phyloP scores from a whole-genome alignment of 2,113 vertebrate genomes.

The Xenopus tropicalis region DNA sequence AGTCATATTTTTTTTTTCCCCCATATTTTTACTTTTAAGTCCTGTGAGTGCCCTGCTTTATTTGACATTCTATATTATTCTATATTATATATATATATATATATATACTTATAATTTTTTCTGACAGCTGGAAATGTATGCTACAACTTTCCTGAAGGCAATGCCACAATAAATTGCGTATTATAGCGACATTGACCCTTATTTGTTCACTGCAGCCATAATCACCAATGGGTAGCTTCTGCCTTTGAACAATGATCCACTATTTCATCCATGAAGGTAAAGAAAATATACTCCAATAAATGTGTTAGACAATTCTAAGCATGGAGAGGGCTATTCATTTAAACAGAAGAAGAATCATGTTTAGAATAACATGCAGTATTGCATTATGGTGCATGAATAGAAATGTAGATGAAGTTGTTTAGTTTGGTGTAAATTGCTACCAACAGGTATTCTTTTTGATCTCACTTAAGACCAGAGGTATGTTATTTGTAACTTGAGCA shows the following conservation, averaged over 20 bases:
- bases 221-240: slow-evolving; percentile 23
- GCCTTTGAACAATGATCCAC: slow-evolving; percentile 16
- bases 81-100: too few species aligned
- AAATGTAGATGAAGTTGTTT: slow-evolving; percentile 30
- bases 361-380: slow-evolving; percentile 41
- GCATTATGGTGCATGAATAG: slow-evolving; percentile 38
- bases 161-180: slow-evolving; percentile 1
- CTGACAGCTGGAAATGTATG: too few species aligned
- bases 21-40: too few species aligned
- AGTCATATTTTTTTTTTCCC: too few species aligned
- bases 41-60: too few species aligned
- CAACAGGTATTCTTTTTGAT: slow-evolving; percentile 37
- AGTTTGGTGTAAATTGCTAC: slow-evolving; percentile 43
- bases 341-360: slow-evolving; percentile 25
- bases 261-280: slow-evolving; percentile 31
- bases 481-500: slow-evolving; percentile 43
- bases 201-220: slow-evolving; percentile 28
- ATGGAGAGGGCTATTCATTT: slow-evolving; percentile 38
- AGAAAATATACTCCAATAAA: slow-evolving; percentile 18
- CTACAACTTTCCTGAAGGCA: too few species aligned
- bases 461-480: slow-evolving; percentile 31
- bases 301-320: slow-evolving; percentile 36
- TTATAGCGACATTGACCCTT: slow-evolving; percentile 11
- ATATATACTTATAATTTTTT: too few species aligned
- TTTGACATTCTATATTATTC: too few species aligned